These are phyloP conservation scores for Tringa solitaria DNA, from an alignment of 2,113 vertebrate species.

Conservation along the genomic window DNA sequence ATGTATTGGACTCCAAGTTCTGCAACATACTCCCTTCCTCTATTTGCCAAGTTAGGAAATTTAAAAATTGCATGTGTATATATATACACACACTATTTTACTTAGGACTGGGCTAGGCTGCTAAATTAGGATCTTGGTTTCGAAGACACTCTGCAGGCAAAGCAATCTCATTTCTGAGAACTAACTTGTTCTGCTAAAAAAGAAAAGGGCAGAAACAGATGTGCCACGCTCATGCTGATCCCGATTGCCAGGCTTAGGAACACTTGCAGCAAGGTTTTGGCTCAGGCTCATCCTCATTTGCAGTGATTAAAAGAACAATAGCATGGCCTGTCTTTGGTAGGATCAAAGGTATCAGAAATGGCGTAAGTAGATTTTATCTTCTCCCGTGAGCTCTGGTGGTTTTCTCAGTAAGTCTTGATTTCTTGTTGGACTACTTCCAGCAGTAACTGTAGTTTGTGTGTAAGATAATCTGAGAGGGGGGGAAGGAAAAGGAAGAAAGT, in stretches of 20 bases:
- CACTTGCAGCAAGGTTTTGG: neutral
- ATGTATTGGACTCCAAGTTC: neutral
- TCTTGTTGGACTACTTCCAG: conserved; percentile 75
- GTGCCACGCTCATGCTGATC: neutral
- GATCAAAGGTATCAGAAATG: neutral
- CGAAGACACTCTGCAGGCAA: neutral
- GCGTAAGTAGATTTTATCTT: neutral
- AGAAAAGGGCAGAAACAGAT: neutral
- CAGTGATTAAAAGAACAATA: conserved; percentile 1
- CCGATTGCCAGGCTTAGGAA: neutral
- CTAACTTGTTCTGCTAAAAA: neutral
- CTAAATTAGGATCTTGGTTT: conserved; percentile 8
- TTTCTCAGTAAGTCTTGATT: conserved; percentile 70
- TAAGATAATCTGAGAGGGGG: conserved; percentile 63
- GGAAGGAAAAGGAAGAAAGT: neutral
- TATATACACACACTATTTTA: neutral
- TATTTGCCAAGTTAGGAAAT: neutral
- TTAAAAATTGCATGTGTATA: neutral
- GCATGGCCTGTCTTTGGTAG: neutral
- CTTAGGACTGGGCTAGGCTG: neutral
- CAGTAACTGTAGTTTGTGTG: conserved; percentile 70
- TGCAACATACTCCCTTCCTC: neutral
- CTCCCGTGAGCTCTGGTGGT: neutral
- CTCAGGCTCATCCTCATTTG: neutral
- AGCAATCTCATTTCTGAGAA: neutral